phyloP scores from a whole-genome alignment of 2,888 invertebrate species.

The Agrotis segetum region DNA sequence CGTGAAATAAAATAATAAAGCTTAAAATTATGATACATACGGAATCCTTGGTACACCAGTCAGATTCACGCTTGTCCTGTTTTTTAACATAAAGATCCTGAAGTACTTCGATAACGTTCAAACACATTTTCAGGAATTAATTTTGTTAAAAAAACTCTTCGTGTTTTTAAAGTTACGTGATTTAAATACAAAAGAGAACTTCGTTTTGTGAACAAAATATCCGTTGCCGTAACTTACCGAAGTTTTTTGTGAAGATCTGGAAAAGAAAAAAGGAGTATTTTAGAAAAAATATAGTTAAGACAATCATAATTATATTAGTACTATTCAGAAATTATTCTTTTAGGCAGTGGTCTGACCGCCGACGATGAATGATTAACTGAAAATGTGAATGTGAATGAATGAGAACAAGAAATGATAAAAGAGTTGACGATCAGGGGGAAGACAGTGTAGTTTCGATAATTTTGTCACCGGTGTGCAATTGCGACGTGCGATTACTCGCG shows the following conservation, averaged over 20 bases:
- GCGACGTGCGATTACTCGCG: too few relatives aligned
- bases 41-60: background rate
- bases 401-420: too few relatives aligned
- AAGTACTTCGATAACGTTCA: background rate
- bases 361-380: too few relatives aligned
- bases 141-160: slow-evolving; percentile 19
- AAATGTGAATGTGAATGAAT: too few relatives aligned
- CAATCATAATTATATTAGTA: too few relatives aligned
- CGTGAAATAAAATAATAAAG: too few relatives aligned
- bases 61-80: background rate
- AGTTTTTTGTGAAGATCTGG: slow-evolving; percentile 29
- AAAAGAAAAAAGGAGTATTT: slow-evolving; percentile 36
- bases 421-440: too few relatives aligned
- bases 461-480: too few relatives aligned
- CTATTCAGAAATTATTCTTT: too few relatives aligned
- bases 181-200: slow-evolving; percentile 26
- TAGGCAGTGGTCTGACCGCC: too few relatives aligned
- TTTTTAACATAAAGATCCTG: background rate
- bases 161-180: slow-evolving; percentile 20
- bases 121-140: slow-evolving; percentile 15
- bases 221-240: slow-evolving; percentile 40
- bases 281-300: background rate
- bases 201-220: slow-evolving; percentile 4
- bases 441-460: too few relatives aligned
- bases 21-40: too few relatives aligned